Evolutionary conservation across 2,888 invertebrate genomes (phyloP), one percentile per base, ranked within the genome.

Genomic region (Lycophotia porphyrea): DNA sequence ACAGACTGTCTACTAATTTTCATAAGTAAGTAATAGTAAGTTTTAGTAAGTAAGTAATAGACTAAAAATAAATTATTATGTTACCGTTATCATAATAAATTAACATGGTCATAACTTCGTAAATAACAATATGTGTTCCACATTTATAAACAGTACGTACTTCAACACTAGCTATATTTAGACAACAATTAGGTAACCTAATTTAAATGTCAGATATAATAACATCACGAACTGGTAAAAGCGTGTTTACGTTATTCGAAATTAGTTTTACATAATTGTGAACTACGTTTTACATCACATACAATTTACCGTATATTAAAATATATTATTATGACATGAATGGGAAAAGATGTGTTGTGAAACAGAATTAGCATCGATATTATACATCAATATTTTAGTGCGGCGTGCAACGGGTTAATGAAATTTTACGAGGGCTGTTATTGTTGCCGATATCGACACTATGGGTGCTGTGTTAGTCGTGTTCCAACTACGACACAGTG

Each of bases 361-460:
- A 83, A 84, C 70, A 18, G 47, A 84, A 82, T 82, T 80, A 84
- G 67, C 60, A 11, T 64, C 55, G 49, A 84, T 77, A 78, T 78
- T 82, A 74, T 71, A 68, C 76, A 71, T 82, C 74, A 84, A 84
- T 87, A 78, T 82, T 87, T 86, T 74, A 84, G 70, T 79, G 78
- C 82, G 67, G 64, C 76, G 55, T 76, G 81, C 76, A 74, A 63
- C 75, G 78, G 85, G 78, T 84, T 87, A 87, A 87, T 87, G 79
- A 88, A 87, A 87, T 84, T 87, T 87, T 84, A 87, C 83, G 87
- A 83, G 79, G 61, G 68, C 75, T 72, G 73, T 84, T 84, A 87
- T 76, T 86, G 83, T 74, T 74, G 72, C 67, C 69, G 73, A 76
- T 82, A 83, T 79, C 82, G 84, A 76, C 76, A 71, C 65, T 74